Evolutionary conservation across 1,140 invertebrate species (phyloP).

Genomic region (Zaprionus nigranus): DNA sequence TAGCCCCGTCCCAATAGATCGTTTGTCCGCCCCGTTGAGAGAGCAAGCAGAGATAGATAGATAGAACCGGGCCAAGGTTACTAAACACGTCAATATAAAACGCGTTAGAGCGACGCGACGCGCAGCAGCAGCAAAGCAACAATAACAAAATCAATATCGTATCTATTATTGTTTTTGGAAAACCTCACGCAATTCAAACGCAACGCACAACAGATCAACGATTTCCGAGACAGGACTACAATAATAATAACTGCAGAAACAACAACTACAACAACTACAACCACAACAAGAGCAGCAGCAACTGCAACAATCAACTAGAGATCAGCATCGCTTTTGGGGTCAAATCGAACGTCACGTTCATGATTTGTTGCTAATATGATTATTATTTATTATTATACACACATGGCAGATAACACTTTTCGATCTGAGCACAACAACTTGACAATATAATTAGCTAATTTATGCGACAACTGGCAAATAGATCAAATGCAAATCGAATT

Average conservation of each 20-base stretch:
- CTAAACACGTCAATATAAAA: conserved; percentile 82
- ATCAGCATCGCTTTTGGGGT: conserved; percentile 41
- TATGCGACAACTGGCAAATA: conserved; percentile 54
- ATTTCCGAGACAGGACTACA: conserved; percentile 47
- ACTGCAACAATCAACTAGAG: conserved; percentile 12
- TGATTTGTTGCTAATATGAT: conserved; percentile 50
- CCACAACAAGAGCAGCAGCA: background rate
- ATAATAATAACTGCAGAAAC: conserved; percentile 1
- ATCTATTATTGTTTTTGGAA: conserved; percentile 33
- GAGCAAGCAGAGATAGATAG: conserved; percentile 50
- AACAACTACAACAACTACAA: conserved; percentile 10
- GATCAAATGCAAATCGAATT: conserved; percentile 9
- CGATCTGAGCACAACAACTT: conserved; percentile 55
- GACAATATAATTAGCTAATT: conserved; percentile 80
- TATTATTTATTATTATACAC: conserved; percentile 54
- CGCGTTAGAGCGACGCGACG: conserved; percentile 56
- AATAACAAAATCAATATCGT: conserved; percentile 43
- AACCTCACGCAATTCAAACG: conserved; percentile 36
- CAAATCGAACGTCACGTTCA: conserved; percentile 63
- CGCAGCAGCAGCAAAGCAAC: conserved; percentile 43
- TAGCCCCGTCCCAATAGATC: conserved; percentile 12
- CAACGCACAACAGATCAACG: conserved; percentile 28
- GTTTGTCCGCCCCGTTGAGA: conserved; percentile 44
- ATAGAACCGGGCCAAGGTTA: conserved; percentile 79
- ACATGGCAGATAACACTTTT: conserved; percentile 50